Percentiles rank a stretch among this genome's conserved stretches.
phyloP scores from a whole-genome alignment of 2,797 vertebrate genomes.

The Dermochelys coriacea region DNA sequence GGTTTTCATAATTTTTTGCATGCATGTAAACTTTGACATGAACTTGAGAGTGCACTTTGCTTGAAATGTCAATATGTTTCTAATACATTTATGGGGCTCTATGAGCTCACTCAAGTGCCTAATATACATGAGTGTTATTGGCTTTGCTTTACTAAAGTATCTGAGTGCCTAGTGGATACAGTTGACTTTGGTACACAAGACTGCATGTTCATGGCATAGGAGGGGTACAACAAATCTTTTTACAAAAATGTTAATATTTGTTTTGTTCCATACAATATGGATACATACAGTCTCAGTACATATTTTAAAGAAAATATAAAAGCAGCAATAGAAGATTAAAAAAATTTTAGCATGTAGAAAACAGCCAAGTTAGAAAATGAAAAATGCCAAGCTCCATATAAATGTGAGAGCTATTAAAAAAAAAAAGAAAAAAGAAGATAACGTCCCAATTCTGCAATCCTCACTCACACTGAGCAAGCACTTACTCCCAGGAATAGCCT shows the following conservation, averaged over 20 bases:
- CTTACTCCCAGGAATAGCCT: neutral
- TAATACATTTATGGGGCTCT: neutral
- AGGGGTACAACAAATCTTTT: neutral
- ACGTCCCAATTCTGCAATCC: neutral
- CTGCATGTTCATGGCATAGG: neutral
- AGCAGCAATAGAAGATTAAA: neutral
- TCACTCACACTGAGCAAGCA: neutral
- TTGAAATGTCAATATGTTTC: constrained; percentile 24
- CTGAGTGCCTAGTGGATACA: neutral
- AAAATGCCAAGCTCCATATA: neutral
- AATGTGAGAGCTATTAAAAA: neutral
- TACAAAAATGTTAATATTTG: neutral
- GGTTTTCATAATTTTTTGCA: constrained; percentile 1
- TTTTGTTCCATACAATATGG: constrained; percentile 16
- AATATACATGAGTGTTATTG: neutral
- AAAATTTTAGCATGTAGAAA: neutral
- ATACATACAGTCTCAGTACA: neutral
- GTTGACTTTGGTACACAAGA: neutral
- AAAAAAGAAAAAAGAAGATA: neutral
- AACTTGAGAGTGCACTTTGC: neutral
- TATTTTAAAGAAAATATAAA: neutral
- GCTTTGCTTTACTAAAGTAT: neutral
- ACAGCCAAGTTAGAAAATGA: constrained; percentile 5
- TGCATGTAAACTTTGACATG: neutral
- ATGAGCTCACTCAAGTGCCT: neutral